These are phyloP conservation scores for Cynopterus brachyotis DNA, from an alignment of 2,113 vertebrate genomes.

Conservation along the genomic window DNA sequence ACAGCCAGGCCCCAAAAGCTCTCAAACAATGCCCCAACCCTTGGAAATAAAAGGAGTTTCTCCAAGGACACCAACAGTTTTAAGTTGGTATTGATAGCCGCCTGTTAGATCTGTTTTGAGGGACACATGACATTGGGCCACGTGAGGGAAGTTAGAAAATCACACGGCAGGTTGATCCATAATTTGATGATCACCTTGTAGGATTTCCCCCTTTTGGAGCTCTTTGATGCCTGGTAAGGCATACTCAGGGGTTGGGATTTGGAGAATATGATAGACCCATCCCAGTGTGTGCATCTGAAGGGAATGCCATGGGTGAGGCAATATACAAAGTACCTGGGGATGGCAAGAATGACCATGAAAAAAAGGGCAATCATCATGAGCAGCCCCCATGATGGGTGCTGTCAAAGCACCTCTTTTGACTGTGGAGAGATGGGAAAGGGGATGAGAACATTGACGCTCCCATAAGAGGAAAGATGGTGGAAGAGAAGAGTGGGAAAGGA, in stretches of 20 bases:
- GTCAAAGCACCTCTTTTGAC: constrained; percentile 78
- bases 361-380: constrained; percentile 79
- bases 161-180: neutral
- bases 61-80: neutral
- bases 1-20: neutral
- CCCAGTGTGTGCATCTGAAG: neutral
- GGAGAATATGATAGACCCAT: rapidly evolving
- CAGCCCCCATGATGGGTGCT: constrained; percentile 85
- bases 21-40: neutral
- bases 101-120: neutral
- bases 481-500: neutral
- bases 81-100: neutral
- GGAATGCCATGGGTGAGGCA: neutral
- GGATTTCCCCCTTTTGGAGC: neutral
- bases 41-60: neutral
- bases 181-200: neutral
- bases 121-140: neutral
- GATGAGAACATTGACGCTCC: neutral
- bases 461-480: neutral
- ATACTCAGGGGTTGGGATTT: neutral
- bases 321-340: constrained; percentile 79
- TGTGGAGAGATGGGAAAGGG: constrained; percentile 62
- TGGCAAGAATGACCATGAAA: constrained; percentile 82
- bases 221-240: neutral
- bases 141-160: neutral